A percentile compares a stretch with the other conserved stretches of the same genome.
These are phyloP conservation scores for Drosophila neotestacea DNA, from an alignment of 2,888 invertebrate species.

Conservation along the genomic window DNA sequence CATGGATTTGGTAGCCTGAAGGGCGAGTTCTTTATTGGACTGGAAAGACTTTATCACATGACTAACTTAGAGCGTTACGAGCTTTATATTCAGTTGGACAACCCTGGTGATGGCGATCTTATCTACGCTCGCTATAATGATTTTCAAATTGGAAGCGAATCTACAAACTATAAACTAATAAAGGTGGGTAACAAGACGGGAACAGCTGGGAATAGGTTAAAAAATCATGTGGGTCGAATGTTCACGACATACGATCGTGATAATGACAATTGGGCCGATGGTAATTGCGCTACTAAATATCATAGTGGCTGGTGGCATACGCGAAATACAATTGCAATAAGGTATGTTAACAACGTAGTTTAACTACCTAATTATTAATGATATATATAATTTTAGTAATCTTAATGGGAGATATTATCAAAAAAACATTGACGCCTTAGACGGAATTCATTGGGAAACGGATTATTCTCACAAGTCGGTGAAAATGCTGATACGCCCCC, in stretches of 20 bases:
- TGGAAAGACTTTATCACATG: neutral
- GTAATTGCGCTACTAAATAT: neutral
- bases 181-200: neutral
- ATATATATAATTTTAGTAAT: neutral
- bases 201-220: neutral
- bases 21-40: neutral
- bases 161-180: neutral
- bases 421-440: neutral
- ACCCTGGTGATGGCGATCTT: too few relatives aligned
- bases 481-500: neutral
- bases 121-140: neutral
- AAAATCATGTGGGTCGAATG: neutral
- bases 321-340: neutral
- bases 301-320: neutral
- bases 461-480: neutral
- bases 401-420: neutral
- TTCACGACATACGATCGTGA: neutral
- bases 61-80: neutral
- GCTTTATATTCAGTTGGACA: neutral
- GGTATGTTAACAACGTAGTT: neutral
- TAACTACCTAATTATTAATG: too few relatives aligned
- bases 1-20: neutral
- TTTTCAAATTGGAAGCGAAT: constrained; percentile 1
- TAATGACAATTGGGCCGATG: neutral
- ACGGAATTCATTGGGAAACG: neutral